Base-by-base conservation (phyloP, 2,113 vertebrate species). In the Arenaria interpres region DNA sequence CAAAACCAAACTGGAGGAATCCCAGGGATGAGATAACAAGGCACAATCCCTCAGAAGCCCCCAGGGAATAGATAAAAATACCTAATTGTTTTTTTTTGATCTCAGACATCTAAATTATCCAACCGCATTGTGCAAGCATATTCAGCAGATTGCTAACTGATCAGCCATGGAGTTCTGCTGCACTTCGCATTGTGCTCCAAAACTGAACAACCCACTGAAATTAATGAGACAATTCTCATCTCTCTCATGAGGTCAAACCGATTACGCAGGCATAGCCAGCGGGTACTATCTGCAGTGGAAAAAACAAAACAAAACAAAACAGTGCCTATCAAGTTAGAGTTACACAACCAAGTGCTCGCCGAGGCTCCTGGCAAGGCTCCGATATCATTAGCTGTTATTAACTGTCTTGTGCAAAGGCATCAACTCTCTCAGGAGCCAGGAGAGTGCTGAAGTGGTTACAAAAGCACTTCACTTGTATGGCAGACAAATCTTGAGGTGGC, bases 271-370 rank as follows among this genome's bases (percentile, higher is more conserved):
- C 85, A 67, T 86, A 85, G 95, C 85, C 82, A 86, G 91, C 13
- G 63, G 95, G 84, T 69, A 59, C 12, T 51, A 19, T 72, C 63
- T 79, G 23, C 62, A 73, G 80, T 89, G 93, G 86, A 93, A 97
- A 95, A 67, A 92, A 93, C 90, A 85, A 94, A 95, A 93, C 90
- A 85, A 94, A 95, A 53, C 86, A 94, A 89, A 81, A 50, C 86
- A 72, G 62, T 54, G 37, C 86, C 77, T 85, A 88, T 63, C 50
- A 45, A 89, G 89, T 80, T 89, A 14, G 39, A 85, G 50, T 97
- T 96, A 85, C 89, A 85, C 74, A 96, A 95, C 13, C 18, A 2
- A 92, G 50, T 12, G 54, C 78, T 94, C 2, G 2, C 22, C 19
- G 50, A 10, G 79, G 71, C 83, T 92, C 14, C 88, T 88, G 91